Percentiles rank a stretch among this genome's conserved stretches.
phyloP scores from a whole-genome alignment of 1,140 invertebrate genomes.

The Drosophila elegans region DNA sequence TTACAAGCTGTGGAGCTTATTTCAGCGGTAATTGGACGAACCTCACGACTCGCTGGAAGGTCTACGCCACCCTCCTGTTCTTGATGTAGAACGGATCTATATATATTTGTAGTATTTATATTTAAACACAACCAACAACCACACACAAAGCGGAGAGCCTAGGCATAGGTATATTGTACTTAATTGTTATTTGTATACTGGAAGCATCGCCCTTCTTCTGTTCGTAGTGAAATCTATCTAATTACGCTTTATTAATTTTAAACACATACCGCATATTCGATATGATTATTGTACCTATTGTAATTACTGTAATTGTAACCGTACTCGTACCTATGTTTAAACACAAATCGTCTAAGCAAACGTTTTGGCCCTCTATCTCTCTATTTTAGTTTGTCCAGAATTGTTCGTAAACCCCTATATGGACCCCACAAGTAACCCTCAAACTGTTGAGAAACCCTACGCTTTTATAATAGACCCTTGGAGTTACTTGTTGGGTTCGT shows the following conservation, averaged over 20 bases:
- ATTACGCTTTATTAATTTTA: slow-evolving; percentile 84
- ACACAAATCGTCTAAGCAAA: slow-evolving; percentile 49
- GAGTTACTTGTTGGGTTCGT: slow-evolving; percentile 30
- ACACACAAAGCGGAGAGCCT: slow-evolving; percentile 58
- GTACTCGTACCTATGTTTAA: slow-evolving; percentile 71
- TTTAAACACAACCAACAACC: slow-evolving; percentile 37
- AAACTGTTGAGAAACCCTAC: not conserved
- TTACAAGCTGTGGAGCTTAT: slow-evolving; percentile 83
- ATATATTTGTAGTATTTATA: slow-evolving; percentile 83
- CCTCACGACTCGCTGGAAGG: slow-evolving; percentile 65
- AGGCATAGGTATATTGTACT: slow-evolving; percentile 48
- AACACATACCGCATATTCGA: slow-evolving; percentile 51
- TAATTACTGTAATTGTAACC: slow-evolving; percentile 67
- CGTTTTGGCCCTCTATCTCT: slow-evolving; percentile 35
- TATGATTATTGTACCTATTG: slow-evolving; percentile 48
- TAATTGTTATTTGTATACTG: slow-evolving; percentile 71
- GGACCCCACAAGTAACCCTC: slow-evolving; percentile 28
- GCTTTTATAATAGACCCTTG: not conserved
- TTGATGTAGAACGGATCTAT: slow-evolving; percentile 68
- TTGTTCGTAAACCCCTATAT: slow-evolving; percentile 23
- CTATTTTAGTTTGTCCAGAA: slow-evolving; percentile 50
- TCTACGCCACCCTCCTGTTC: slow-evolving; percentile 80
- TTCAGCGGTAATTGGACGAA: slow-evolving; percentile 82
- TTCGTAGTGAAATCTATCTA: slow-evolving; percentile 78
- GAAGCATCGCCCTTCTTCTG: slow-evolving; percentile 56